Conservation (phyloP, 2,888 invertebrate species). For the Tipula helvola region DNA sequence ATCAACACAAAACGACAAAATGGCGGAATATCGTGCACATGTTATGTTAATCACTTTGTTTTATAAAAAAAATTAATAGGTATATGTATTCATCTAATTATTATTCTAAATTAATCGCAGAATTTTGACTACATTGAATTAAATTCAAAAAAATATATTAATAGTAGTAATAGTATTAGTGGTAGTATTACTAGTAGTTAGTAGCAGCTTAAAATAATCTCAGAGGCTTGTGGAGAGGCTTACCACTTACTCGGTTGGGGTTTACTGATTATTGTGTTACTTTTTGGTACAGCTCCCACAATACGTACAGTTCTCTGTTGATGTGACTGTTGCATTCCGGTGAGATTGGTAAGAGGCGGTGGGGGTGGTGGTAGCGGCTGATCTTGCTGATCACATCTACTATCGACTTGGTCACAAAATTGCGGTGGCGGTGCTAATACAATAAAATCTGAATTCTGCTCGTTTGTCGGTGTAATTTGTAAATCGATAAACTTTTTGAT, state of each 20-base stretch:
- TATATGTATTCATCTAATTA: background rate
- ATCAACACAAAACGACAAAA: background rate
- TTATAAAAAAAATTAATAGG: background rate
- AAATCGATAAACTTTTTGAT: slow-evolving; percentile 16
- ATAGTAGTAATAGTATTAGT: background rate
- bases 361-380: slow-evolving; percentile 16
- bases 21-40: background rate
- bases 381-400: slow-evolving; percentile 22
- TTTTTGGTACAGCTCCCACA: slow-evolving; percentile 71
- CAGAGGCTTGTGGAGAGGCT: background rate
- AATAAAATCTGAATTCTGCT: slow-evolving; percentile 39
- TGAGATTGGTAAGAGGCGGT: slow-evolving; percentile 23
- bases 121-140: slow-evolving; percentile 4
- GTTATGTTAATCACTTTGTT: background rate
- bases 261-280: slow-evolving; percentile 22
- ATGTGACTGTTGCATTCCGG: slow-evolving; percentile 16
- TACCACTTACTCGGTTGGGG: background rate
- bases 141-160: background rate
- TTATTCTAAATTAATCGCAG: background rate
- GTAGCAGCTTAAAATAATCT: background rate
- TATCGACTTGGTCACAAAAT: slow-evolving; percentile 63
- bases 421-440: slow-evolving; percentile 80
- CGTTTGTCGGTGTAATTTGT: slow-evolving; percentile 39
- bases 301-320: slow-evolving; percentile 51
- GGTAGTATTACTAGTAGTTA: background rate